Evolutionary conservation across 2,113 vertebrate species (phyloP).

Genomic region (Neolamprologus sp.): DNA sequence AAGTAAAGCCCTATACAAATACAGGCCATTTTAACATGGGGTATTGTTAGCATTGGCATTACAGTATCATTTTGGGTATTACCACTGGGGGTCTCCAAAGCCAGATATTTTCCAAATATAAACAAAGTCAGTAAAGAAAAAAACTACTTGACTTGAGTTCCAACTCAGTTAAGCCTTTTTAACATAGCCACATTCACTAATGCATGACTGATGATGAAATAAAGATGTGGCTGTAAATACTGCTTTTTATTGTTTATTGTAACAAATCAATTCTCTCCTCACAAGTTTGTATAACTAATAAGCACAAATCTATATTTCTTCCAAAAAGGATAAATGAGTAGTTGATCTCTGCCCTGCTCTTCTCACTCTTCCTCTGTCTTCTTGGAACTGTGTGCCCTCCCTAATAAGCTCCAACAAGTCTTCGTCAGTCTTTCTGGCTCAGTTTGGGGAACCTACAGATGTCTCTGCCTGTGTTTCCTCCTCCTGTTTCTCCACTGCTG

Average conservation of each 20-base stretch:
- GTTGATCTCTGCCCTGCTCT: background rate
- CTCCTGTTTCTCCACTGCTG: constrained; percentile 30
- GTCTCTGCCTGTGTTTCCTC: constrained; percentile 36
- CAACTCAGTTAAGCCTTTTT: background rate
- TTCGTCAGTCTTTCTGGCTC: constrained; percentile 8
- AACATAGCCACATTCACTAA: background rate
- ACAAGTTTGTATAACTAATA: background rate
- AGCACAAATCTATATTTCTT: background rate
- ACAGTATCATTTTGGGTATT: background rate
- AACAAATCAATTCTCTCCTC: background rate
- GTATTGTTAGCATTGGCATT: background rate
- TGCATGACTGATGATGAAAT: background rate
- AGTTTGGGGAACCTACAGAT: constrained; percentile 4
- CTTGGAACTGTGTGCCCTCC: background rate
- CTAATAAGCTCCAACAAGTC: constrained; percentile 6
- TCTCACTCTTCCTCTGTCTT: background rate
- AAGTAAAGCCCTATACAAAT: background rate
- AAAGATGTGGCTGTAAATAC: background rate
- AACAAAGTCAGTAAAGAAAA: background rate
- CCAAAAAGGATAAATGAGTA: background rate
- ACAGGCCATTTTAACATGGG: background rate
- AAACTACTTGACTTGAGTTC: background rate
- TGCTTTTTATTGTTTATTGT: background rate
- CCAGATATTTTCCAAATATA: background rate
- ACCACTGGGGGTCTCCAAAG: background rate